phyloP scores from a whole-genome alignment of 2,888 invertebrate species.

The Temnothorax ravouxi region DNA sequence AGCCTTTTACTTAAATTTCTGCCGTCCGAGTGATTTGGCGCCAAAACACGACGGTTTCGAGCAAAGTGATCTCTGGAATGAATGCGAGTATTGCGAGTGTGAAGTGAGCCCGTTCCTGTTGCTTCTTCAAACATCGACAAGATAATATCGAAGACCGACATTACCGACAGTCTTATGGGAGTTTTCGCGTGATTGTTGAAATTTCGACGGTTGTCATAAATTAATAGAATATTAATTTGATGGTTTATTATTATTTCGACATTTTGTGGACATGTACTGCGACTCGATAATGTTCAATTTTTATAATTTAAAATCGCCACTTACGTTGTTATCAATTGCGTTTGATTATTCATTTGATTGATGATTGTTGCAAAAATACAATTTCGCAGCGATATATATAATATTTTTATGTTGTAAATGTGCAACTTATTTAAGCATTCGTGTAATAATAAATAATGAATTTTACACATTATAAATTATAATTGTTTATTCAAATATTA shows the following conservation, averaged over 20 bases:
- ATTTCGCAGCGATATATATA: not conserved
- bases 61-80: not conserved
- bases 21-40: slow-evolving; percentile 68
- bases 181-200: too few relatives aligned
- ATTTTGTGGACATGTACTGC: not conserved
- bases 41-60: slow-evolving; percentile 68
- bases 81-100: too few relatives aligned
- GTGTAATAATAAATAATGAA: not conserved
- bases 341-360: too few relatives aligned
- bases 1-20: slow-evolving; percentile 27
- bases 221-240: not conserved
- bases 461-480: not conserved
- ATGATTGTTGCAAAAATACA: not conserved
- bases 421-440: not conserved
- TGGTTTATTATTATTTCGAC: not conserved
- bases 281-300: too few relatives aligned
- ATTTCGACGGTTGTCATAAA: not conserved
- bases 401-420: not conserved
- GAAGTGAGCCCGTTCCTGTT: slow-evolving; percentile 2
- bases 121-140: not conserved
- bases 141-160: not conserved
- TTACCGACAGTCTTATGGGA: too few relatives aligned
- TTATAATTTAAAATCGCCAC: too few relatives aligned
- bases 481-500: not conserved
- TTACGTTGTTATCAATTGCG: too few relatives aligned